Percentiles rank a stretch among this genome's conserved stretches.
These are phyloP conservation scores for Lordiphosa fenestrarum DNA, from an alignment of 2,888 invertebrate genomes.

Conservation along the genomic window DNA sequence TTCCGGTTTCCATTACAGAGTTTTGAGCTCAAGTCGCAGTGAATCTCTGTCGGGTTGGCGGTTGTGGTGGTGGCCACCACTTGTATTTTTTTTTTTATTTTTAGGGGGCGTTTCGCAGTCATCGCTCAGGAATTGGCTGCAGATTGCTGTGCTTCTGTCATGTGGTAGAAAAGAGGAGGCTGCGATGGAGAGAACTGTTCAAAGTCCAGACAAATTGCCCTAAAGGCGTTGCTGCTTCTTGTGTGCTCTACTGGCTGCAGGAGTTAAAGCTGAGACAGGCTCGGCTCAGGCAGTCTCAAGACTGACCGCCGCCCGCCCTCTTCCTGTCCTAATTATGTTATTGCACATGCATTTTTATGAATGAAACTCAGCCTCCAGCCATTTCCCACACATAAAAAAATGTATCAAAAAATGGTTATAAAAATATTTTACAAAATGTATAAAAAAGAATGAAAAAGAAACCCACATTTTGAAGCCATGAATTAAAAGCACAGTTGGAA, in stretches of 20 bases:
- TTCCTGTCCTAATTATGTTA: constrained; percentile 65
- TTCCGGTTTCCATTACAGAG: constrained; percentile 72
- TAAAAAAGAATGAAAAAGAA: constrained; percentile 1
- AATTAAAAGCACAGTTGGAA: neutral
- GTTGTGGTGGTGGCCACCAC: no score
- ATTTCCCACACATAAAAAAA: constrained; percentile 51
- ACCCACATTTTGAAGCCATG: neutral
- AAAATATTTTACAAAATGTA: constrained; percentile 20
- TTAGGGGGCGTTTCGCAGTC: constrained; percentile 63
- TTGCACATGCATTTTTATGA: constrained; percentile 52
- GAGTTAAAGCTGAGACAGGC: constrained; percentile 8
- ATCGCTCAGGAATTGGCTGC: constrained; percentile 60
- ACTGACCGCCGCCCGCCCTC: constrained; percentile 39
- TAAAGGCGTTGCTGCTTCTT: constrained; percentile 42
- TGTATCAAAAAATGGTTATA: constrained; percentile 21
- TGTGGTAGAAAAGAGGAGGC: constrained; percentile 14
- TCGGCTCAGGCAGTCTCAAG: neutral
- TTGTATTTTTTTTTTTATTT: constrained; percentile 22
- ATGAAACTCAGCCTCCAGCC: constrained; percentile 53
- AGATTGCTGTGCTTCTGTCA: constrained; percentile 46
- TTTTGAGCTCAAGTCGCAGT: constrained; percentile 28
- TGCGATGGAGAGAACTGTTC: constrained; percentile 8
- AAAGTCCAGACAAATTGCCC: constrained; percentile 37
- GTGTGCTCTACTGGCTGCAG: constrained; percentile 41
- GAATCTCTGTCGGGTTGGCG: constrained; percentile 10